A percentile compares a stretch with the other conserved stretches of the same genome.
phyloP scores from a whole-genome alignment of 1,140 invertebrate species.

The Polypedilum vanderplanki region DNA sequence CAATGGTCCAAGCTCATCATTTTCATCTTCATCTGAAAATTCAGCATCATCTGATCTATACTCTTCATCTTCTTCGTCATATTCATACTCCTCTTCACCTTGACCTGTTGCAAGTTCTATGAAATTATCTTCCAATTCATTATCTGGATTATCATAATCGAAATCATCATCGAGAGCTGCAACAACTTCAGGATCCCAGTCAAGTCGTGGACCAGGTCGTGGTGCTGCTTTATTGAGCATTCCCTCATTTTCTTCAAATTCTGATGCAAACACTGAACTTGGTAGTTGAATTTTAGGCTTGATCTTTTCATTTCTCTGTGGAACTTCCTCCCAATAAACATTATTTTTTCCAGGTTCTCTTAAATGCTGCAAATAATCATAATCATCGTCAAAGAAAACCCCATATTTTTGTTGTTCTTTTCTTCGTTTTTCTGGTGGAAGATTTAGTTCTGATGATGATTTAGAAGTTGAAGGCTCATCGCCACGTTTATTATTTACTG shows the following conservation, averaged over 20 bases:
- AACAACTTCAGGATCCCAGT: constrained; percentile 89
- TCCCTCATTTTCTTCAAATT: constrained; percentile 80
- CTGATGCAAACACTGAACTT: constrained; percentile 85
- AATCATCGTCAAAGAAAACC: constrained; percentile 94
- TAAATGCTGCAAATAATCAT: constrained; percentile 91
- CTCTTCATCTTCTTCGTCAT: constrained; percentile 46
- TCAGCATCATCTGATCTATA: constrained; percentile 45
- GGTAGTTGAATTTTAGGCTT: constrained; percentile 38
- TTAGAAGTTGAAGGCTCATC: not conserved
- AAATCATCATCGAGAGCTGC: constrained; percentile 91
- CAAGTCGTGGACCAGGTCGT: constrained; percentile 61
- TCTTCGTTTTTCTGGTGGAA: constrained; percentile 47
- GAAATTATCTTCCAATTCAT: constrained; percentile 87
- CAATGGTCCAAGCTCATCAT: constrained; percentile 51
- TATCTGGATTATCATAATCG: constrained; percentile 73
- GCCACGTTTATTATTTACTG: constrained; percentile 43
- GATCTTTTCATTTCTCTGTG: constrained; percentile 35
- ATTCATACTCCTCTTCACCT: constrained; percentile 45
- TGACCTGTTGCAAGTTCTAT: constrained; percentile 67
- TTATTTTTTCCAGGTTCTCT: constrained; percentile 49
- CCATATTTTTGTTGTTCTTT: constrained; percentile 85
- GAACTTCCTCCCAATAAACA: constrained; percentile 42
- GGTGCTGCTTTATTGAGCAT: constrained; percentile 82
- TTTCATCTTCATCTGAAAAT: constrained; percentile 48
- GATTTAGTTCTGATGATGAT: not conserved